A percentile compares a stretch with the other conserved stretches of the same genome.
phyloP scores from a whole-genome alignment of 2,888 invertebrate genomes.

The Synanthedon tipuliformis region DNA sequence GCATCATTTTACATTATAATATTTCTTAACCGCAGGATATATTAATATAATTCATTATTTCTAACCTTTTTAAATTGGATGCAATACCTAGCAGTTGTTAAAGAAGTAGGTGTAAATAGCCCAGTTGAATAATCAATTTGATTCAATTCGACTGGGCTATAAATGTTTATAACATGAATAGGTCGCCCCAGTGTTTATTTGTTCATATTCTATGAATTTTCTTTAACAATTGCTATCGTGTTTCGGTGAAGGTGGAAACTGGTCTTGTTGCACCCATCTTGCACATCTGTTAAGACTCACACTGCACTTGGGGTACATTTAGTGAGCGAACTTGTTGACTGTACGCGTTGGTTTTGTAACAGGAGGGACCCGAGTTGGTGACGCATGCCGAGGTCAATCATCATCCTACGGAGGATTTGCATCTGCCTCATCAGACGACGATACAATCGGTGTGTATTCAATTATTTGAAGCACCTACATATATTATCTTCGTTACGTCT shows the following conservation, averaged over 20 bases:
- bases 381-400: slow-evolving; percentile 71
- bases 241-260: not conserved
- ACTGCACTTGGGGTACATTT: not conserved
- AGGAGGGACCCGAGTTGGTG: slow-evolving; percentile 61
- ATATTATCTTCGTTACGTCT: no score
- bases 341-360: slow-evolving; percentile 2
- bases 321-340: not conserved
- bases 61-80: no score
- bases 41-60: no score
- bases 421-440: slow-evolving; percentile 72
- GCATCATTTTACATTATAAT: no score
- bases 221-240: not conserved
- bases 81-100: no score
- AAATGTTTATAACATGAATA: no score
- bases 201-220: not conserved
- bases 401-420: slow-evolving; percentile 69
- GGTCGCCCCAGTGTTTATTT: no score
- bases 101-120: no score
- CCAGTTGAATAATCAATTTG: no score
- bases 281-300: not conserved
- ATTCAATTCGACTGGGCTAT: no score
- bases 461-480: not conserved
- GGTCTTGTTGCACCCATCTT: not conserved
- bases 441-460: slow-evolving; percentile 52
- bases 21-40: no score